Evolutionary conservation across 2,797 vertebrate species (phyloP), one percentile per base, ranked within the genome.

Genomic region (Neomorphus geoffroyi): DNA sequence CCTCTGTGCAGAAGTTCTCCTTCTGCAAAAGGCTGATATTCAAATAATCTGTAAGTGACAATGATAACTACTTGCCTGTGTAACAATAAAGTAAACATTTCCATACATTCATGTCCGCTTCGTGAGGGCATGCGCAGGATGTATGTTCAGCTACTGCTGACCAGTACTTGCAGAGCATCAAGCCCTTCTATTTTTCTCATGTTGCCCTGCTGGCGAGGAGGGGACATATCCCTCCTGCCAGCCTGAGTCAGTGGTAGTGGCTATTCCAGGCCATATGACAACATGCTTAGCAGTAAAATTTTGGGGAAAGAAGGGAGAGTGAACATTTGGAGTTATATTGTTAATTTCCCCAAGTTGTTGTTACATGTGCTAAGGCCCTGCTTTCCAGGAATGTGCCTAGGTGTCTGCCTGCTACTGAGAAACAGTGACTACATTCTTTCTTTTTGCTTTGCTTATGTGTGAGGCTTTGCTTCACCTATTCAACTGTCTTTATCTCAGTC

Each of bases 51-150:
- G 11, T 50, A 46, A 58, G 37, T 50, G 60, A 80, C 37, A 48
- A 24, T 10, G 10, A 43, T 23, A 50, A 51, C 50, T 15, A 1
- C 41, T 41, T 41, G 37, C 30, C 22, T 5, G 18, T 0, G 0
- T 41, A 69, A 43, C 9, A 56, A 43, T n/a, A n/a, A n/a, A n/a
- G n/a, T n/a, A n/a, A 88, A 71, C 22, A 12, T 22, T 80, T 84
- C 60, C 16, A 7, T 53, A 7, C 0, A 1, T 51, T 17, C 26
- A 18, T 33, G 32, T 16, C 6, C 32, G 39, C 35, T 64, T 64
- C n/a, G 32, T 10, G 22, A 3, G 13, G 51, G 16, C 5, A 30
- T 7, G 27, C 65, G 66, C 65, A 87, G 27, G 60, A 30, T 21
- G 4, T 5, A 9, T 0, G 3, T 62, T 66, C 24, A 65, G 23